These are phyloP conservation scores for Drosophila kanapiae DNA, from an alignment of 1,140 invertebrate genomes.

Conservation along the genomic window DNA sequence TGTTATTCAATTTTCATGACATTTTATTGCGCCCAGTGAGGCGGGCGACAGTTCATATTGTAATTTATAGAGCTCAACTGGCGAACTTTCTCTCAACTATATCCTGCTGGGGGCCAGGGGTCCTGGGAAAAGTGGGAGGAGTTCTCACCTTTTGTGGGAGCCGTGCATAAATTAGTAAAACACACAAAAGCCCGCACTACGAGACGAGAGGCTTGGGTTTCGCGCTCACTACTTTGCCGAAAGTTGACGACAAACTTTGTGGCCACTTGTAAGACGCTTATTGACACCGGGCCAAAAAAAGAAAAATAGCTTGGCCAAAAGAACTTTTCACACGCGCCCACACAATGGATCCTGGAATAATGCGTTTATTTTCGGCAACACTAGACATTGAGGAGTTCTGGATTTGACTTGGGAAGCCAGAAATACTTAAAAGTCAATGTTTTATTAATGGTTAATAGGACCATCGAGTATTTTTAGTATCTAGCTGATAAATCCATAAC, in stretches of 20 bases:
- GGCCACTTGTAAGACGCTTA: conserved; percentile 76
- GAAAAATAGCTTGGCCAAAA: conserved; percentile 50
- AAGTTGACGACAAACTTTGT: conserved; percentile 60
- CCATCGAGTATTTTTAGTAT: neutral
- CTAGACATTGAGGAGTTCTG: conserved; percentile 2
- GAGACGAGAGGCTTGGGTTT: conserved; percentile 5
- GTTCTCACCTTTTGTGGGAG: conserved; percentile 58
- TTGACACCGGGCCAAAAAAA: conserved; percentile 60
- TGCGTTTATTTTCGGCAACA: conserved; percentile 20
- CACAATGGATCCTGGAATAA: conserved; percentile 11
- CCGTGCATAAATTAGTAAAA: conserved; percentile 74
- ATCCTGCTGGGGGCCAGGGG: neutral
- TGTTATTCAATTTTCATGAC: conserved; percentile 77
- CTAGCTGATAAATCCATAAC: too few relatives aligned
- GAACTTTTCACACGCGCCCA: conserved; percentile 42
- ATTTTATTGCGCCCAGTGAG: conserved; percentile 63
- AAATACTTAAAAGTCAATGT: neutral
- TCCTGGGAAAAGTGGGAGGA: neutral
- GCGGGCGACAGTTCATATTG: conserved; percentile 66
- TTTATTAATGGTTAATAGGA: too few relatives aligned
- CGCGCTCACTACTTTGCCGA: conserved; percentile 41
- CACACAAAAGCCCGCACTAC: conserved; percentile 35
- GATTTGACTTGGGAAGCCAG: neutral
- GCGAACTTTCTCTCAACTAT: conserved; percentile 45
- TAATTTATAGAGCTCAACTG: conserved; percentile 78